Percentiles rank a stretch among this genome's conserved stretches.
These are phyloP conservation scores for Augochlorella aurata DNA, from an alignment of 2,888 invertebrate genomes.

Conservation along the genomic window DNA sequence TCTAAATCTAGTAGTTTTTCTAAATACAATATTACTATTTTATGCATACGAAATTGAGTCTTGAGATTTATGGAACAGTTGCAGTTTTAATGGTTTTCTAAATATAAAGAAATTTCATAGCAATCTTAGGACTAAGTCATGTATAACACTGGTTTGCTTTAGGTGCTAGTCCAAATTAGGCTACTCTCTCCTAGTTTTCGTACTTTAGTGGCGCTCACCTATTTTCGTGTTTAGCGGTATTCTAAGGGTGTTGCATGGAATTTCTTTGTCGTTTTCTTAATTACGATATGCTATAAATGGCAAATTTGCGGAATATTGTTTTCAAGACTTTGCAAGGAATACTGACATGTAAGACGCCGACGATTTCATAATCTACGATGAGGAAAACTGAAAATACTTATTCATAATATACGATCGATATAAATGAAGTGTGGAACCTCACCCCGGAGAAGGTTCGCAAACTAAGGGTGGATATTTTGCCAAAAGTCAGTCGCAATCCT, in stretches of 20 bases:
- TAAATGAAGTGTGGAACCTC: slow-evolving; percentile 24
- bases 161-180: too few species aligned
- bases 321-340: slow-evolving; percentile 48
- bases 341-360: slow-evolving; percentile 58
- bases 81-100: too few species aligned
- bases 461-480: slow-evolving; percentile 61
- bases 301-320: background rate
- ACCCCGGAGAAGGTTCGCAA: slow-evolving; percentile 57
- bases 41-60: too few species aligned
- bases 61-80: too few species aligned
- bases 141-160: too few species aligned
- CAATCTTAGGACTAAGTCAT: too few species aligned
- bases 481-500: slow-evolving; percentile 55
- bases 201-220: background rate
- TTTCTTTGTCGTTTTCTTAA: background rate
- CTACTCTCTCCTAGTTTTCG: background rate
- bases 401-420: too few species aligned
- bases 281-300: background rate
- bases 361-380: slow-evolving; percentile 49
- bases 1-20: too few species aligned
- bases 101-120: too few species aligned
- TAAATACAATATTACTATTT: too few species aligned
- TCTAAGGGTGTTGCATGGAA: background rate
- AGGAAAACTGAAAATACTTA: too few species aligned
- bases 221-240: background rate